phyloP scores from a whole-genome alignment of 2,113 vertebrate species.

The Thalassarche chlororhynchos region DNA sequence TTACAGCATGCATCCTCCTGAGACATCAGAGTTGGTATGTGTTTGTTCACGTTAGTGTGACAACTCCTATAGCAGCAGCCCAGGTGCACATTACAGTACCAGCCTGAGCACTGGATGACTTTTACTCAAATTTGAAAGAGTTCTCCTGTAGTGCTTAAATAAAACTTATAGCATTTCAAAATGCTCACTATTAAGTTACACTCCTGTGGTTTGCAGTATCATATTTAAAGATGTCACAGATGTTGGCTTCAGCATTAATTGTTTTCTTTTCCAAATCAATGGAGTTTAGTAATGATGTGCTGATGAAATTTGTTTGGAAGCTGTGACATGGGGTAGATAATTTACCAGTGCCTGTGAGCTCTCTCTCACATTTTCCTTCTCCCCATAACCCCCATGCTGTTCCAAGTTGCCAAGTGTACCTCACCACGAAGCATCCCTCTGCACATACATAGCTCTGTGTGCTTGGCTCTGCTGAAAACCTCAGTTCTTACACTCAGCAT shows the following conservation, averaged over 20 bases:
- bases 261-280: conserved; percentile 49
- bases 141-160: background rate
- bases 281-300: conserved; percentile 10
- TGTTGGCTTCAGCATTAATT: conserved; percentile 43
- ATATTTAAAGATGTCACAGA: conserved; percentile 44
- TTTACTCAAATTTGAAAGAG: background rate
- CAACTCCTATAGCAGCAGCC: background rate
- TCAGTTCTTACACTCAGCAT: background rate
- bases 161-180: background rate
- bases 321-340: background rate
- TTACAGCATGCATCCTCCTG: background rate
- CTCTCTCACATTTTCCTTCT: background rate
- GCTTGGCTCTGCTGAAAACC: background rate
- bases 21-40: background rate
- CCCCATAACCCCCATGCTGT: fast-evolving
- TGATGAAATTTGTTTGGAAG: conserved; percentile 10
- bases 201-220: background rate
- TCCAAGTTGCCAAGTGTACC: background rate
- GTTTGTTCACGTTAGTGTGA: background rate
- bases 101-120: background rate
- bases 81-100: background rate
- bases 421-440: background rate
- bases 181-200: background rate
- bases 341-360: background rate
- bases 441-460: fast-evolving